Evolutionary conservation across 1,140 invertebrate species (phyloP).

Genomic region (Tribolium castaneum): DNA sequence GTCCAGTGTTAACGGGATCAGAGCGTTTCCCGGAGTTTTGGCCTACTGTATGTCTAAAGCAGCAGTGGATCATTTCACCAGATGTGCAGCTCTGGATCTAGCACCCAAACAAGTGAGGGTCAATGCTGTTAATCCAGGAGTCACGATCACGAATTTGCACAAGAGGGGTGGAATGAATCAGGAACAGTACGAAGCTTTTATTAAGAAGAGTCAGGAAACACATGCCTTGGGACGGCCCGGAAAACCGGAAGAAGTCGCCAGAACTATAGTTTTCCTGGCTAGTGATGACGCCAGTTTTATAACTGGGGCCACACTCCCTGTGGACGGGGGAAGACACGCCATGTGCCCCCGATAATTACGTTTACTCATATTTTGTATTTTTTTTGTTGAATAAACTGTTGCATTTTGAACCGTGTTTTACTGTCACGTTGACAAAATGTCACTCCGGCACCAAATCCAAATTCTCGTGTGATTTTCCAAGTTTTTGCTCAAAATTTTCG

Average conservation of each 20-base stretch:
- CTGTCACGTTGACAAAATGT: too few species aligned
- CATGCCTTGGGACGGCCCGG: conserved; percentile 83
- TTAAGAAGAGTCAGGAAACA: conserved; percentile 73
- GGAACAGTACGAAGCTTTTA: conserved; percentile 75
- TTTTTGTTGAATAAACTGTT: too few species aligned
- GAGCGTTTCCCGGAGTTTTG: conserved; percentile 80
- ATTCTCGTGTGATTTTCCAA: not conserved
- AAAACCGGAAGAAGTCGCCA: conserved; percentile 78
- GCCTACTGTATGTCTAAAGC: conserved; percentile 92
- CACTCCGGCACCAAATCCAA: not conserved
- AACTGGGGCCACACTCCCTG: conserved; percentile 78
- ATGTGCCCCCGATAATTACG: conserved; percentile 77
- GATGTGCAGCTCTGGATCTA: conserved; percentile 83
- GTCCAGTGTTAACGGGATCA: conserved; percentile 87
- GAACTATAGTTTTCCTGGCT: conserved; percentile 82
- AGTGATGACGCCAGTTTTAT: conserved; percentile 81
- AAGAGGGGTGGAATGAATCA: conserved; percentile 75
- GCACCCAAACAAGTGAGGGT: conserved; percentile 85
- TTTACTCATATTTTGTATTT: too few species aligned
- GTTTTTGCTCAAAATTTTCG: not conserved
- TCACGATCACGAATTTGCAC: conserved; percentile 77
- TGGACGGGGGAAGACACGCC: conserved; percentile 85
- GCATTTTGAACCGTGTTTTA: too few species aligned
- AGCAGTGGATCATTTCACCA: conserved; percentile 90
- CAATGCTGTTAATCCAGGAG: conserved; percentile 88